phyloP scores from a whole-genome alignment of 2,797 vertebrate species.

The Pagetopsis macropterus region DNA sequence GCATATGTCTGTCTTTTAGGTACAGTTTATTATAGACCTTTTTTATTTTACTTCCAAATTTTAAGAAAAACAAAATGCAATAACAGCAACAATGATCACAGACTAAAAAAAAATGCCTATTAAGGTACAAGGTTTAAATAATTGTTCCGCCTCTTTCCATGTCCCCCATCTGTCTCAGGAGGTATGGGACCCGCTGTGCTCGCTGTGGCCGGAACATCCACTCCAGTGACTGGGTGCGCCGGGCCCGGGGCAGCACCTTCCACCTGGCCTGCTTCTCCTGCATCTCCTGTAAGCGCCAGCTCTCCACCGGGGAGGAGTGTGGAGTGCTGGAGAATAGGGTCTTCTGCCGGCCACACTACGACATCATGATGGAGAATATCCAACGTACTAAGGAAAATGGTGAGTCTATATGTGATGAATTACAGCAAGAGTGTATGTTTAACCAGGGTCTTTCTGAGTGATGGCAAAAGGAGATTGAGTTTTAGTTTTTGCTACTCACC shows the following conservation, averaged over 20 bases:
- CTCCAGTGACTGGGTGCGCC: conserved; percentile 94
- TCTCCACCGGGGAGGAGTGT: conserved; percentile 96
- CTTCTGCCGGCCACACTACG: conserved; percentile 93
- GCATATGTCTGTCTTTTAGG: too few relatives aligned
- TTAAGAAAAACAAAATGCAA: too few relatives aligned
- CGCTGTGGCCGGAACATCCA: conserved; percentile 97
- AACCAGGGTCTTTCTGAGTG: neutral
- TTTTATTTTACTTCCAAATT: too few relatives aligned
- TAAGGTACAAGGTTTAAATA: too few relatives aligned
- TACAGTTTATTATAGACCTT: too few relatives aligned
- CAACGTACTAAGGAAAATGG: conserved; percentile 92
- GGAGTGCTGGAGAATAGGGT: conserved; percentile 93
- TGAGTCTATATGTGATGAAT: conserved; percentile 65
- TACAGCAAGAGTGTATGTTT: neutral
- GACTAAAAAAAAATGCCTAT: too few relatives aligned
- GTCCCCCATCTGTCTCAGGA: conserved; percentile 75
- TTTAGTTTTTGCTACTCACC: too few relatives aligned
- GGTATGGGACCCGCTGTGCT: conserved; percentile 93
- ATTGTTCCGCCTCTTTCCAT: neutral
- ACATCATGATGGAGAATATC: conserved; percentile 92
- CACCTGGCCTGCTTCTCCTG: conserved; percentile 96
- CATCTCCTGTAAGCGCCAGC: conserved; percentile 94
- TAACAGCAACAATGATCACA: too few relatives aligned
- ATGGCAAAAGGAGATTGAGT: neutral
- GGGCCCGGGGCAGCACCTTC: conserved; percentile 93